phyloP scores from a whole-genome alignment of 2,113 vertebrate species.

The Clarias macrocephalus region DNA sequence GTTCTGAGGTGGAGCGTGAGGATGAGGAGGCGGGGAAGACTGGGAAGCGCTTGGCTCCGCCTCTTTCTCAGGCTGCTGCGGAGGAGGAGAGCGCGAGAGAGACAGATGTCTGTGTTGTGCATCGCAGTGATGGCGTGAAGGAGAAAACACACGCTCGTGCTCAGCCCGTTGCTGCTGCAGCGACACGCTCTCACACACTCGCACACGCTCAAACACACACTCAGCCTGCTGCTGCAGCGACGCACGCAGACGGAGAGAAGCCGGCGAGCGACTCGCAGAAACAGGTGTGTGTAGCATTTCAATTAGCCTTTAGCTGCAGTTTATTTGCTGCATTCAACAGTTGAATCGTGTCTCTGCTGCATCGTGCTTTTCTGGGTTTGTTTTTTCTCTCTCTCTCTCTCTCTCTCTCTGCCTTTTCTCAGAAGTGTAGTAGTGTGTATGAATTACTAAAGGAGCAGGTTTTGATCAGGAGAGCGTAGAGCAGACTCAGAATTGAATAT shows the following conservation, averaged over 20 bases:
- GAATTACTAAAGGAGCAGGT: neutral
- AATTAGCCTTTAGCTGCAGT: neutral
- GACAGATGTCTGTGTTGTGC: constrained; percentile 34
- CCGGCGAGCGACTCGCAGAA: neutral
- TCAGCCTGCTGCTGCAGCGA: neutral
- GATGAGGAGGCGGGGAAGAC: constrained; percentile 60
- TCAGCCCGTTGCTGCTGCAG: neutral
- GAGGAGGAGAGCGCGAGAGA: constrained; percentile 60
- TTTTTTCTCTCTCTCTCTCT: neutral
- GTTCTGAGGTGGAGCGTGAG: constrained; percentile 56
- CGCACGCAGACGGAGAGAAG: neutral
- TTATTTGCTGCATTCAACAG: constrained; percentile 34
- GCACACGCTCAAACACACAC: neutral
- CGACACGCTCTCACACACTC: neutral
- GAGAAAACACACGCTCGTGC: constrained; percentile 42
- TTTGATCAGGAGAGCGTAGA: neutral
- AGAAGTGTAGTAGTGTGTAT: neutral
- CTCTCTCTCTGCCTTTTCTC: neutral
- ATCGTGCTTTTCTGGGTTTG: neutral
- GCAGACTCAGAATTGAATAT: neutral
- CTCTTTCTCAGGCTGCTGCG: constrained; percentile 62
- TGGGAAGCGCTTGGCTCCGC: constrained; percentile 52
- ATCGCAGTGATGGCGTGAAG: constrained; percentile 47
- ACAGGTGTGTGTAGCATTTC: constrained; percentile 33
- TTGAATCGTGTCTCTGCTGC: constrained; percentile 15